Percentiles rank a stretch among this genome's conserved stretches.
Evolutionary conservation across 2,797 vertebrate species (phyloP).

Genomic region (Paramormyrops hopkinsi): DNA sequence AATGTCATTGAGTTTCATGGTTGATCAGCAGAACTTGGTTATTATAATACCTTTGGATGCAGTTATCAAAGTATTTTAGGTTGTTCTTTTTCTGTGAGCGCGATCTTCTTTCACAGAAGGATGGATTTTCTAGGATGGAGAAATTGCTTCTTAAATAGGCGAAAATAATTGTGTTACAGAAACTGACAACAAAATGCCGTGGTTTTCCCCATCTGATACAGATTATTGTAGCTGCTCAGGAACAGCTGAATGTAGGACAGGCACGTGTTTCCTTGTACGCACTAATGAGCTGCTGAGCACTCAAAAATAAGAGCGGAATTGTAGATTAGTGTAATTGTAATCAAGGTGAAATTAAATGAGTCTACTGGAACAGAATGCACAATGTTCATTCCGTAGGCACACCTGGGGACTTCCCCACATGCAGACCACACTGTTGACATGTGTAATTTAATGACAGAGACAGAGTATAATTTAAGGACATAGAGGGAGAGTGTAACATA

Average conservation of each 20-base stretch:
- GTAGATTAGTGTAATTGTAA: constrained; percentile 37
- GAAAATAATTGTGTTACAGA: neutral
- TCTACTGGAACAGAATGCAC: constrained; percentile 36
- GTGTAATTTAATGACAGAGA: neutral
- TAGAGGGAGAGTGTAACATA: neutral
- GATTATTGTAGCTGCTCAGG: neutral
- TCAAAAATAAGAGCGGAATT: constrained; percentile 31
- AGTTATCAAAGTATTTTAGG: neutral
- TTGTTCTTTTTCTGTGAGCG: neutral
- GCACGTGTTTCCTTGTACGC: constrained; percentile 20
- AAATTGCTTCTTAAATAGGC: constrained; percentile 2
- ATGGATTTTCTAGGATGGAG: neutral
- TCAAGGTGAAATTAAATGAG: constrained; percentile 33
- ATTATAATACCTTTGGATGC: neutral
- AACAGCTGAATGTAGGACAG: constrained; percentile 14
- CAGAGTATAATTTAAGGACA: neutral
- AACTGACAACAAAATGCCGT: constrained; percentile 4
- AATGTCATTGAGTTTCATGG: neutral
- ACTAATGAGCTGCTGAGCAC: constrained; percentile 27
- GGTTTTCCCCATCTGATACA: neutral
- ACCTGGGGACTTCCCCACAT: constrained; percentile 16
- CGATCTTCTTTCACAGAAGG: neutral
- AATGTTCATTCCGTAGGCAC: constrained; percentile 35
- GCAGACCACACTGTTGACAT: neutral
- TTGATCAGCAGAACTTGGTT: neutral